phyloP scores from a whole-genome alignment of 2,888 invertebrate species.

The Nemotelus nigrinus region DNA sequence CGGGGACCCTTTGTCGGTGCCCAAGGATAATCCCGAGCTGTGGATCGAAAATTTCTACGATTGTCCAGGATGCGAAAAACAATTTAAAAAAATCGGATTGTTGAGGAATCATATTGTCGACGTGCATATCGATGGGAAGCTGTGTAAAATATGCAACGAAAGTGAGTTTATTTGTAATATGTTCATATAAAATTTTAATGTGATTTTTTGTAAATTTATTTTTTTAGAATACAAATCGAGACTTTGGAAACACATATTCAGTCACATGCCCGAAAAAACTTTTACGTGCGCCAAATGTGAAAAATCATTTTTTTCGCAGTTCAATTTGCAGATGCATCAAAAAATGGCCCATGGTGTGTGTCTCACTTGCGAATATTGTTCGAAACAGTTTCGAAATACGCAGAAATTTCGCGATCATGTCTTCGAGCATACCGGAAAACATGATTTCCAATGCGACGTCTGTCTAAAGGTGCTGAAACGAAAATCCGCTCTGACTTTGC shows the following conservation, averaged over 20 bases:
- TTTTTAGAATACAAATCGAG: slow-evolving; percentile 21
- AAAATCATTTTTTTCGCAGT: slow-evolving; percentile 22
- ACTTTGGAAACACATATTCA: slow-evolving; percentile 28
- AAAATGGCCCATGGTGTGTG: slow-evolving; percentile 23
- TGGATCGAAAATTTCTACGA: slow-evolving; percentile 21
- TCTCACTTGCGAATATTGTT: slow-evolving; percentile 32
- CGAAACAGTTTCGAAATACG: slow-evolving; percentile 28
- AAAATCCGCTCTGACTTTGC: slow-evolving; percentile 15
- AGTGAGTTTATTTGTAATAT: not conserved
- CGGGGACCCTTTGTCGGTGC: slow-evolving; percentile 25
- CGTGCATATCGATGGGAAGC: slow-evolving; percentile 24
- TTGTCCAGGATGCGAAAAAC: slow-evolving; percentile 23
- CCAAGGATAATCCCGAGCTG: not conserved
- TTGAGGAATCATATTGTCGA: slow-evolving; percentile 28
- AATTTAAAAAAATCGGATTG: slow-evolving; percentile 12
- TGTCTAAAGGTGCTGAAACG: slow-evolving; percentile 28
- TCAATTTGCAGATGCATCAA: slow-evolving; percentile 30
- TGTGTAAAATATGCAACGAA: slow-evolving; percentile 36
- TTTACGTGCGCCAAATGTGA: slow-evolving; percentile 17
- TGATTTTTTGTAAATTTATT: not conserved
- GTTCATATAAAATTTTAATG: not conserved
- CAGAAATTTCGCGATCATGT: slow-evolving; percentile 29
- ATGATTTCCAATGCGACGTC: slow-evolving; percentile 31
- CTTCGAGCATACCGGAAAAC: slow-evolving; percentile 24
- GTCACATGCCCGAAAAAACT: slow-evolving; percentile 15